Evolutionary conservation across 2,113 vertebrate species (phyloP), one percentile per base, ranked within the genome.

Genomic region (Ceyx melanurus): DNA sequence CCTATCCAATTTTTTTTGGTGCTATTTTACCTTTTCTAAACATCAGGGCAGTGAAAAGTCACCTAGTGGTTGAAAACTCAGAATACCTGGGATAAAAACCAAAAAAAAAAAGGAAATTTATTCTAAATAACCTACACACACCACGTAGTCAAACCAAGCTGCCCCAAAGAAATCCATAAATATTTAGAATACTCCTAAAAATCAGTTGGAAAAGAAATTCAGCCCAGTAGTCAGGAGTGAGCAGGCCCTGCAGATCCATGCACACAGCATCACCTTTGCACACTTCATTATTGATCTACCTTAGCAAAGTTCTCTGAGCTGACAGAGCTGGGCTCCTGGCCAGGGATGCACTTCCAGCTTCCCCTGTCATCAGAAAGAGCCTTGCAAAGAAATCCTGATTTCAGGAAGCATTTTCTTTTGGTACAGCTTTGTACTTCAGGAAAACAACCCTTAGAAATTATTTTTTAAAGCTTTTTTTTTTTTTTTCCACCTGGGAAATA

Each of bases 251-350:
- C 71, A 92, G 85, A 93, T 67, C 71, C 48, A 81, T 25, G 0
- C 3, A 78, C 7, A 20, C 82, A 70, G 43, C 83, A 40, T 43
- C 6, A 29, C 57, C 71, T 92, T 13, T 46, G 94, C 80, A 78
- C 6, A 60, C 48, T 95, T 78, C 77, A 88, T 92, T 93, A 92
- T 94, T 93, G 86, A 96, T 92, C 93, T n/a, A 2, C 66, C 61
- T 83, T 3, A 20, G 26, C 65, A 92, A 64, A 62, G 67, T 88
- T 74, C 42, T 18, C 64, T 10, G 68, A 73, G 60, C 82, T 82
- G 85, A 22, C 2, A 16, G 72, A 46, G 48, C 40, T 6, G 67
- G 93, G 94, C 92, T 74, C 1, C 0, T 2, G 40, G 56, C 86
- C 94, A 89, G 33, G 0, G 14, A 64, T 42, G 65, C 56, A 70